Conservation (phyloP, 2,797 vertebrate species). For the Tolypeutes matacus region DNA sequence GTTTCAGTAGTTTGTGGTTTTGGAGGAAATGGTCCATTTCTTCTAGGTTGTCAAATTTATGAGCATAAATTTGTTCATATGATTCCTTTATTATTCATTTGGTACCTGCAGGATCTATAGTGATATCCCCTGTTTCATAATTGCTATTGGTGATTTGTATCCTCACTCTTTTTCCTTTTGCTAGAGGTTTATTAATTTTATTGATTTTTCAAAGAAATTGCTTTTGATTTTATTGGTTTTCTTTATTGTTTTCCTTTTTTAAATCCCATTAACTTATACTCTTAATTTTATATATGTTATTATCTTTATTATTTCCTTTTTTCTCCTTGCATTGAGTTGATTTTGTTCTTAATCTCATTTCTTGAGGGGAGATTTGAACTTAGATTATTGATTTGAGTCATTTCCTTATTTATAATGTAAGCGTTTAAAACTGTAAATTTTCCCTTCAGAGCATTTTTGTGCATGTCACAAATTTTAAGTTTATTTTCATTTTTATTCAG, state of each 20-base stretch:
- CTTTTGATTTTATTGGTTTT: not conserved
- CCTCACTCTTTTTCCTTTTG: not conserved
- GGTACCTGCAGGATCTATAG: not conserved
- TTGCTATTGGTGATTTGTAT: not conserved
- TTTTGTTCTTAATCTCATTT: not conserved
- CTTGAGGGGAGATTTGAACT: not conserved
- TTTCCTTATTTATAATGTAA: not conserved
- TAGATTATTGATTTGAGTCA: not conserved
- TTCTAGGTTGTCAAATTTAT: too few species aligned
- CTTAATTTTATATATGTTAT: too few species aligned
- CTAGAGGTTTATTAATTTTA: not conserved
- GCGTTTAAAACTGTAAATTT: not conserved
- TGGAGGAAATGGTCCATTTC: too few species aligned
- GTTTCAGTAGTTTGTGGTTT: too few species aligned
- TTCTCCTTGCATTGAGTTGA: not conserved
- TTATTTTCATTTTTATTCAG: too few species aligned
- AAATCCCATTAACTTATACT: not conserved
- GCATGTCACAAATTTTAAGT: too few species aligned
- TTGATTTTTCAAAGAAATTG: not conserved
- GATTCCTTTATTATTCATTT: not conserved
- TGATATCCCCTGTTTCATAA: not conserved
- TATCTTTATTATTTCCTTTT: not conserved
- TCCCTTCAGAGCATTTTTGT: too few species aligned
- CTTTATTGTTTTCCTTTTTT: not conserved
- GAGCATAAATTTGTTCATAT: not conserved